Base-by-base conservation (phyloP, 1,140 invertebrate species). In the Drosophila murphyi region DNA sequence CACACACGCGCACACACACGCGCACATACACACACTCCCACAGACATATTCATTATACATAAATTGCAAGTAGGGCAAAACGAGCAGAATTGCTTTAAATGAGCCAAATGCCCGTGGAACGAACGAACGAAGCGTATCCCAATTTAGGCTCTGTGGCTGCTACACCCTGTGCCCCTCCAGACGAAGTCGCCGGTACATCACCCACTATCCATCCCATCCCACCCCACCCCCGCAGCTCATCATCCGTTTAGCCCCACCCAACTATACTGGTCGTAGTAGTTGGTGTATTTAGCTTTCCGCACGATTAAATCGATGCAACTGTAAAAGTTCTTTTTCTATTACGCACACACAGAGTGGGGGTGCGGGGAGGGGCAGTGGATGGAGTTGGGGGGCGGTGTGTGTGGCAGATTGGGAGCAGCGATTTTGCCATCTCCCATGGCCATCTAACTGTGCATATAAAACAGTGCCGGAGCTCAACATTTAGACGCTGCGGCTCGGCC, bases 251-350 rank as follows among this genome's bases (percentile, higher is more conserved):
- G 20, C 20, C 20, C 20, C 20, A 20, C 31, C 20, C 35, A 31
- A 50, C 20, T 71, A 6, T 32, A 59, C 37, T 43, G 2, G 39
- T 34, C 20, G 55, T 62, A 55, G 51, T 45, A 48, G 72, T 59
- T 68, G 59, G 78, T 78, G 87, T 88, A 88, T 88, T 88, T 89
- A 89, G 85, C 85, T 91, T 91, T 91, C 86, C 86, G 83, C 90
- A 91, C 90, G 90, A 91, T 91, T 92, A 85, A 91, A 91, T 91
- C 85, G 82, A 87, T 87, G 86, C 89, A 91, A 90, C 80, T 88
- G 88, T 82, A 90, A 90, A 71, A 82, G 80, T 88, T 88, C 78
- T 88, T 90, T 90, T 91, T 88, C 87, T 82, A 87, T 91, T 87
- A 82, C 80, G 72, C 63, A 82, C 62, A 57, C 72, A 80, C 65